Conservation (phyloP, 2,888 invertebrate species). For the Ethmia dodecea region DNA sequence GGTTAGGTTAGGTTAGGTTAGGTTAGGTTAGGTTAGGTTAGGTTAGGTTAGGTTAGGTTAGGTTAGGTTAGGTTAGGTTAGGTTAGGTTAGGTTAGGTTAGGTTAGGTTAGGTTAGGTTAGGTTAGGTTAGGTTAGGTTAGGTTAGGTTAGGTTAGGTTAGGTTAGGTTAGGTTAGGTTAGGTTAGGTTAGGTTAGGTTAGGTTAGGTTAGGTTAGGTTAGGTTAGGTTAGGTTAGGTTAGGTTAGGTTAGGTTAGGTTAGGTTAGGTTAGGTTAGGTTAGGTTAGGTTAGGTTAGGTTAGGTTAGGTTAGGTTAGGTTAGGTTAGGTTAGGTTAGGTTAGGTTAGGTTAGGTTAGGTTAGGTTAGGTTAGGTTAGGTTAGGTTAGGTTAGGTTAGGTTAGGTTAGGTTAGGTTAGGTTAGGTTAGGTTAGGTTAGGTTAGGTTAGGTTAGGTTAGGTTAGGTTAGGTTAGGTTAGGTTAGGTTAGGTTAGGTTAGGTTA, state of each 20-base stretch:
- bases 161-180: slow-evolving; percentile 13
- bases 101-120: slow-evolving; percentile 15
- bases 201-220: slow-evolving; percentile 15
- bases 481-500: slow-evolving; percentile 11
- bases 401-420: slow-evolving; percentile 9
- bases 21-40: slow-evolving; percentile 11
- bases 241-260: slow-evolving; percentile 17
- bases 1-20: slow-evolving; percentile 9
- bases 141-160: slow-evolving; percentile 13
- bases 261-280: slow-evolving; percentile 20
- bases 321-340: background rate
- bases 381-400: background rate
- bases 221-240: slow-evolving; percentile 14
- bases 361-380: background rate
- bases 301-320: background rate
- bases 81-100: slow-evolving; percentile 16
- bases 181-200: slow-evolving; percentile 14
- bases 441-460: background rate
- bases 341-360: slow-evolving; percentile 17
- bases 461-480: slow-evolving; percentile 12
- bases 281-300: slow-evolving; percentile 17
- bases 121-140: slow-evolving; percentile 14
- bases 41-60: slow-evolving; percentile 16
- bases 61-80: slow-evolving; percentile 16
- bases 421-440: background rate